These are phyloP conservation scores for Epinephelus cyanopodus DNA, from an alignment of 2,113 vertebrate species.

Conservation along the genomic window DNA sequence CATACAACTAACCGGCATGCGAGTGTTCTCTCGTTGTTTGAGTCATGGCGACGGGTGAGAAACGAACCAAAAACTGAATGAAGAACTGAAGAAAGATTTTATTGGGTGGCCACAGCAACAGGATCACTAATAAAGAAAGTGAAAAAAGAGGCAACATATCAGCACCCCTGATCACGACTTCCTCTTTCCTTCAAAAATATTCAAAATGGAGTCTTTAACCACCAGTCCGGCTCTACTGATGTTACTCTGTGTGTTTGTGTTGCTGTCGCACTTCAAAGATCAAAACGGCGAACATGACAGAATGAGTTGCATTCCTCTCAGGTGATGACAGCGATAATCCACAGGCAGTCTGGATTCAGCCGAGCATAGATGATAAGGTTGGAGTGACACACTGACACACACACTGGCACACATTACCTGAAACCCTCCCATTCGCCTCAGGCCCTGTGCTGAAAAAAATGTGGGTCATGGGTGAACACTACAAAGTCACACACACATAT, in stretches of 20 bases:
- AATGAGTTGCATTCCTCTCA: constrained; percentile 61
- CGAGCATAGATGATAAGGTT: constrained; percentile 54
- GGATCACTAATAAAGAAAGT: no score
- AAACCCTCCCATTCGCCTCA: constrained; percentile 53
- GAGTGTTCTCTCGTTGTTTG: no score
- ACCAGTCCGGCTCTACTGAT: neutral
- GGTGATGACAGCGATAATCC: constrained; percentile 72
- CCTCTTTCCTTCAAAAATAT: constrained; percentile 2
- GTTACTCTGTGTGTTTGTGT: neutral
- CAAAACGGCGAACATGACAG: constrained; percentile 60
- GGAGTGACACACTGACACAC: constrained; percentile 68
- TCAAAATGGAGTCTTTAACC: neutral
- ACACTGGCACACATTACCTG: constrained; percentile 65
- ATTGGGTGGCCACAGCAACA: no score
- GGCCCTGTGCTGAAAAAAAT: constrained; percentile 20
- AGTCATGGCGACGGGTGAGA: no score
- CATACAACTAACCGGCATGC: no score
- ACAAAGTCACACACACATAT: constrained; percentile 30
- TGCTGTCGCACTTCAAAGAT: constrained; percentile 48
- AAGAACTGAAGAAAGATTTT: no score
- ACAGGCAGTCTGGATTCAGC: constrained; percentile 51
- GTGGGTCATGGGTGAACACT: constrained; percentile 66
- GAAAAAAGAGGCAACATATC: no score
- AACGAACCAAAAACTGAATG: no score
- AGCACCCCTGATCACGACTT: constrained; percentile 21